Evolutionary conservation across 2,113 vertebrate species (phyloP).

Genomic region (Xenopus laevis): DNA sequence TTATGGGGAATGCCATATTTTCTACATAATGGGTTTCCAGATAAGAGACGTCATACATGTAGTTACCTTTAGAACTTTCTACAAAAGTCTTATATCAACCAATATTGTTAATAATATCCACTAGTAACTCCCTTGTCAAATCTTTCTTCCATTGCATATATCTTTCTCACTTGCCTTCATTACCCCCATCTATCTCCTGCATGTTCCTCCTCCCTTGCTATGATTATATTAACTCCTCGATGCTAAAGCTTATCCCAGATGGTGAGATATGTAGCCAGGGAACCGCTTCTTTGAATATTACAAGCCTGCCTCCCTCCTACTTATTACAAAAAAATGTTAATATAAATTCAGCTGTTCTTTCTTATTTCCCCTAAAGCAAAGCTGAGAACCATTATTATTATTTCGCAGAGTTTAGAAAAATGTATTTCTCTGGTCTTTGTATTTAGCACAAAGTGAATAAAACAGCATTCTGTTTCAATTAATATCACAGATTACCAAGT

Average conservation of each 20-base stretch:
- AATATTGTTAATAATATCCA: too few species aligned
- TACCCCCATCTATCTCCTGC: not conserved
- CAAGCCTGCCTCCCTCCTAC: conserved; percentile 12
- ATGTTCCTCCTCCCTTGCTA: conserved; percentile 1
- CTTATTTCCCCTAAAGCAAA: conserved; percentile 37
- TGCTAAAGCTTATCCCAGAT: conserved; percentile 31
- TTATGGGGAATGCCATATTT: too few species aligned
- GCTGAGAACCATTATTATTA: conserved; percentile 40
- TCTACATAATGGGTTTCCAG: too few species aligned
- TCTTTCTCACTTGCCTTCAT: not conserved
- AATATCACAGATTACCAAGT: conserved; percentile 24
- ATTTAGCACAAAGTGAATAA: conserved; percentile 44
- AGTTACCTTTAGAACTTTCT: too few species aligned
- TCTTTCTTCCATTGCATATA: not conserved
- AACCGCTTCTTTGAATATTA: conserved; percentile 22
- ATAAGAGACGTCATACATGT: too few species aligned
- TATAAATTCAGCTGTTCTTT: conserved; percentile 40
- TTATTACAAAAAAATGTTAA: conserved; percentile 26
- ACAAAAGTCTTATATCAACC: too few species aligned
- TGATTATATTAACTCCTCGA: conserved; percentile 30
- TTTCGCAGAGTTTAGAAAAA: conserved; percentile 38
- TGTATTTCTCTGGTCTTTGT: conserved; percentile 36
- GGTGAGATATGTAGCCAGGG: conserved; percentile 34
- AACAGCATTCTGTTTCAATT: conserved; percentile 35
- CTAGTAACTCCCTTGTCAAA: too few species aligned